A percentile compares a stretch with the other conserved stretches of the same genome.
Evolutionary conservation across 2,888 invertebrate genomes (phyloP).

Genomic region (Meiosimyza platycephala): DNA sequence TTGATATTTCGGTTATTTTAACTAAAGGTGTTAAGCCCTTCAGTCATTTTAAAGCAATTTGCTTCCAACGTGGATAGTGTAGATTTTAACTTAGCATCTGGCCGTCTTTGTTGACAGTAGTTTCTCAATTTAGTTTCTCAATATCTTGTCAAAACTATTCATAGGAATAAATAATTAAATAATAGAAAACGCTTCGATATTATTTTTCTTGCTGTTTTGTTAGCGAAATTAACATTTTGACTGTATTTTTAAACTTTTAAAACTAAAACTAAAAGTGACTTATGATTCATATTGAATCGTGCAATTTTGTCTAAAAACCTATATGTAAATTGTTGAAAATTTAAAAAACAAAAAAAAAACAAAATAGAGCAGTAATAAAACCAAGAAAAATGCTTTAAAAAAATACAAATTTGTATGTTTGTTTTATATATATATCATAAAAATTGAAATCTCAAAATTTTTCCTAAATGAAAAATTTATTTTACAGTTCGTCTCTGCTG

Average conservation of each 20-base stretch:
- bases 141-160: too few relatives aligned
- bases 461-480: constrained; percentile 46
- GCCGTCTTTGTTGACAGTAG: too few relatives aligned
- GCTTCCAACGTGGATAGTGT: too few relatives aligned
- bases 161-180: background rate
- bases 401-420: constrained; percentile 37
- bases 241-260: constrained; percentile 37
- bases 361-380: constrained; percentile 37
- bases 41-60: too few relatives aligned
- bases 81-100: too few relatives aligned
- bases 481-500: constrained; percentile 45
- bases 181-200: constrained; percentile 33
- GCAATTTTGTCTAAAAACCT: constrained; percentile 28
- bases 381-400: constrained; percentile 39
- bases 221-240: constrained; percentile 16
- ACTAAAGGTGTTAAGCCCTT: too few relatives aligned
- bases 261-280: background rate
- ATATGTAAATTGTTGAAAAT: constrained; percentile 32
- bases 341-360: constrained; percentile 13
- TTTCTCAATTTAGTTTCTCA: too few relatives aligned
- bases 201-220: background rate
- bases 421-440: background rate
- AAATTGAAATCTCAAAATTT: constrained; percentile 10
- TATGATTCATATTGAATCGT: constrained; percentile 62
- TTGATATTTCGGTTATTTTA: too few relatives aligned